These are phyloP conservation scores for Elaeidobius kamerunicus DNA, from an alignment of 2,888 invertebrate species.

Conservation along the genomic window DNA sequence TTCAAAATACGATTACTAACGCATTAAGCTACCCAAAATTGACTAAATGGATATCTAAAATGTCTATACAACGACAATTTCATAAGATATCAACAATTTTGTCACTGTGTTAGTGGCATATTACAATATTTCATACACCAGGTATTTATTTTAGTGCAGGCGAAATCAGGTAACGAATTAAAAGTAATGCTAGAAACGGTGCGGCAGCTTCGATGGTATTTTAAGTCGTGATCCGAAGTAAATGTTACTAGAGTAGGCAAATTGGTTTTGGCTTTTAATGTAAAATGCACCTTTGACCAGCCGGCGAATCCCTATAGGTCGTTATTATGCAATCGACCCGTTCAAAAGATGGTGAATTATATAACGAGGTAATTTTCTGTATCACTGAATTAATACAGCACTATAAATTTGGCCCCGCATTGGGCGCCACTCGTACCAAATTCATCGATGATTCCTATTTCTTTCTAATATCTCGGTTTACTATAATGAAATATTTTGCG, in stretches of 20 bases:
- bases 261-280: conserved; percentile 27
- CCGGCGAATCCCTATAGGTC: background rate
- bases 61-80: conserved; percentile 14
- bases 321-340: background rate
- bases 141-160: conserved; percentile 7
- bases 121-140: conserved; percentile 3
- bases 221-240: conserved; percentile 25
- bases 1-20: conserved; percentile 12
- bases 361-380: too few relatives aligned
- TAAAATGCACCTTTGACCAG: conserved; percentile 26
- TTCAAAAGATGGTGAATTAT: background rate
- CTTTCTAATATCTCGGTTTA: too few relatives aligned
- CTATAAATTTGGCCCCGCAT: too few relatives aligned
- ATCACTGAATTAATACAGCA: too few relatives aligned
- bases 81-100: conserved; percentile 16
- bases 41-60: conserved; percentile 17
- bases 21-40: conserved; percentile 12
- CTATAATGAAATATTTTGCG: too few relatives aligned
- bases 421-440: too few relatives aligned
- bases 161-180: conserved; percentile 6
- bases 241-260: conserved; percentile 30
- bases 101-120: conserved; percentile 2
- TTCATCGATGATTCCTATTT: too few relatives aligned
- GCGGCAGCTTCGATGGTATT: conserved; percentile 20
- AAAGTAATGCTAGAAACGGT: conserved; percentile 2